Conservation (phyloP, 1,140 invertebrate genomes). For the Bilobella aurantiaca region DNA sequence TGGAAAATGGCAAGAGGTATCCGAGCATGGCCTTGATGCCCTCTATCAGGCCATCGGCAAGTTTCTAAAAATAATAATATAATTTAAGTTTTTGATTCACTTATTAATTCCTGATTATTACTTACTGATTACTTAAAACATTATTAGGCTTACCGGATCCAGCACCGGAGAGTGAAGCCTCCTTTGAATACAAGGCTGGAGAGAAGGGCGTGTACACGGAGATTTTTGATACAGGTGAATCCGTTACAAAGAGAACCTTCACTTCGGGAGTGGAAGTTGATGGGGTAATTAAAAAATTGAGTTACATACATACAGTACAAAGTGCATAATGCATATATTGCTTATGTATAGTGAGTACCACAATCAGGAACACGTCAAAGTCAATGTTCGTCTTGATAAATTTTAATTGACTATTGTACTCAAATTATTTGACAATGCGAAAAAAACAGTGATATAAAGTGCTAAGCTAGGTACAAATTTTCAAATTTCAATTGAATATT, state of each 20-base stretch:
- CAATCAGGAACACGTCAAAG: too few relatives aligned
- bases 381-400: too few relatives aligned
- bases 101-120: background rate
- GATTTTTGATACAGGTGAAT: background rate
- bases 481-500: too few relatives aligned
- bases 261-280: background rate
- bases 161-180: background rate
- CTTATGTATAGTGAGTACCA: too few relatives aligned
- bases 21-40: background rate
- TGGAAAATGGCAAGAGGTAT: background rate
- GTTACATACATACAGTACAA: too few relatives aligned
- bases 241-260: background rate
- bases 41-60: background rate
- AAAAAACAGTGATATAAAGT: too few relatives aligned
- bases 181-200: background rate
- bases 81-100: background rate
- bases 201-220: background rate
- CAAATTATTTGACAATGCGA: too few relatives aligned
- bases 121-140: too few relatives aligned
- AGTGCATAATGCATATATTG: too few relatives aligned
- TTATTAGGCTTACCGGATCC: background rate
- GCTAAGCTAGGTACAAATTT: too few relatives aligned
- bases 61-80: background rate
- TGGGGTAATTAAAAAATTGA: background rate
- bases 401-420: too few relatives aligned